Evolutionary conservation across 2,888 invertebrate genomes (phyloP), one percentile per base, ranked within the genome.

Genomic region (Lasioglossum oenotherae): DNA sequence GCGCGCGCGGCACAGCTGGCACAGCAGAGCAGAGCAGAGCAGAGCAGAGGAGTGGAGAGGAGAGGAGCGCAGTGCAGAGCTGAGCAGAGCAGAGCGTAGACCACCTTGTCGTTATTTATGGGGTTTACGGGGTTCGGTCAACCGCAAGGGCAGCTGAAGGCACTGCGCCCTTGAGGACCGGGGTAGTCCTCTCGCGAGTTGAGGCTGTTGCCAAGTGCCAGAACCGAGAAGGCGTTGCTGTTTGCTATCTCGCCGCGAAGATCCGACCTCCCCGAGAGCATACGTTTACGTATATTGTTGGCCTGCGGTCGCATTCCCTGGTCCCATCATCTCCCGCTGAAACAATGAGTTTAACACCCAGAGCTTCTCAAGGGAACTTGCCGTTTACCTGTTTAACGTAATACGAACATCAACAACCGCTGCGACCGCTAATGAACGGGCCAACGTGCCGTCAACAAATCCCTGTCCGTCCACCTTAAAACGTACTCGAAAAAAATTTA

Each of bases 271-370:
- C 75, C 84, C 78, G 82, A 86, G 91, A 53, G 53, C 88, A 92
- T 93, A 93, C 89, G 92, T 92, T 92, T 90, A 85, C 86, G 88
- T 92, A 92, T 92, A 93, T 93, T 92, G 92, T 92, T 92, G 88
- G 89, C 87, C 87, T 91, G 91, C 81, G 92, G 92, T 92, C 88
- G 87, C 92, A 91, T 92, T 92, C 91, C 83, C 89, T 81, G 88
- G 89, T 80, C 89, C 85, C 89, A 91, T 91, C 91, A 89, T 86
- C 87, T 82, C 84, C 75, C 71, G 64, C 71, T 69, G 82, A 86
- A 91, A 89, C 91, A 91, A 92, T 88, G 91, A 88, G 87, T 85
- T 87, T 82, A 86, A 74, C 78, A 80, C 69, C 76, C 67, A 67
- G 35, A 64, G 80, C 85, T 83, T 74, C 91, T 84, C 81, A 38